Evolutionary conservation across 2,113 vertebrate genomes (phyloP), one percentile per base, ranked within the genome.

Genomic region (Dromas ardeola): DNA sequence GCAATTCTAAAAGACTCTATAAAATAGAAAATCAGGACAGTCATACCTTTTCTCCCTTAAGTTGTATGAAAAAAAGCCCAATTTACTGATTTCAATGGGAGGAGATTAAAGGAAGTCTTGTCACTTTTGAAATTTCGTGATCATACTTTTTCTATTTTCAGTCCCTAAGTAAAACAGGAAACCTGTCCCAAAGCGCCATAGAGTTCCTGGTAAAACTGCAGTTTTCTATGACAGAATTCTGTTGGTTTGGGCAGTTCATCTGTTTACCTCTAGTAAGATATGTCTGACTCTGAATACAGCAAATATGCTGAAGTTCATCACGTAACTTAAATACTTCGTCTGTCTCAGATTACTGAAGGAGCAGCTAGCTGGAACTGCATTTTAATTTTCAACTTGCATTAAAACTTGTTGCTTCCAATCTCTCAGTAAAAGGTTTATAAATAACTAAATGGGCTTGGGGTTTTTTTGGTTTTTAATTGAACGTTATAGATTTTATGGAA

Each of bases 401-500:
- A 63, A 76, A 47, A 79, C 23, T 47, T 62, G 5, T 66, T 58
- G 20, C 5, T 65, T 80, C 29, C 6, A 38, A 55, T 70, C 2
- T 13, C 4, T 59, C 34, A 42, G 11, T 49, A 62, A 36, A 49
- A 66, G 2, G 50, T 25, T 70, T 23, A 34, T 1, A 56, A 25
- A 52, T 32, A 86, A 67, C 11, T 29, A 47, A 17, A 65, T 43
- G 11, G 3, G 5, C 5, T 67, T 74, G 4, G 0, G 0, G 0
- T 21, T 23, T 18, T 25, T 12, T 32, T 20, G 3, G 5, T 77
- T 86, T 82, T 82, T 13, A 55, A 34, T 13, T 53, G 34, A 50
- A 27, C 2, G 11, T 47, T 63, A 32, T 11, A 36, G 38, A 32
- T 49, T 42, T 49, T 53, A 29, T 5, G 2, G 19, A 42, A 58